Evolutionary conservation across 2,797 vertebrate species (phyloP), one percentile per base, ranked within the genome.

Genomic region (Ptychobarbus kaznakovi): DNA sequence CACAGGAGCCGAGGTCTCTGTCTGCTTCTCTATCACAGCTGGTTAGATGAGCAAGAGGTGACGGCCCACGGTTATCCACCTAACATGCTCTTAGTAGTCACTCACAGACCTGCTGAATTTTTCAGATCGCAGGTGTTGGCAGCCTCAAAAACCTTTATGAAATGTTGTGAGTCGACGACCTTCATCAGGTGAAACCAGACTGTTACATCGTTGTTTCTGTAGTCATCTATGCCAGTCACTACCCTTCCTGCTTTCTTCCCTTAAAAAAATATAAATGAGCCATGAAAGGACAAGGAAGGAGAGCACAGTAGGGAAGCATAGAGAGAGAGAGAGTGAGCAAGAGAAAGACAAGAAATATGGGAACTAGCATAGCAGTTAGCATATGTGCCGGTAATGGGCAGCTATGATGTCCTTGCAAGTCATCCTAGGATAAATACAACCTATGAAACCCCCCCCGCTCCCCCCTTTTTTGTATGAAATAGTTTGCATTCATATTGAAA

Each of bases 211-310:
- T 84, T 25, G 83, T 87, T 80, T 86, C 76, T 38, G 51, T 74
- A 81, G 79, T 82, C 80, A 89, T 80, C 35, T 38, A 8, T 51
- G 61, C 22, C 66, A 53, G 12, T 28, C 72, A 73, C 32, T n/a
- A 65, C 25, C n/a, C 25, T 65, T 68, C n/a, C 6, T 68, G 15
- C 32, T 69, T 72, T 78, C 79, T 75, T 53, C 49, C 51, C 42
- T 13, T 44, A 75, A 81, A 87, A 66, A 87, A 75, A 77, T 85
- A 84, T 66, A 88, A 89, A 83, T 81, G 81, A 86, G 75, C 69
- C 83, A 61, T 83, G 80, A 88, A 86, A 86, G 68, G 77, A 70
- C 16, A 69, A 77, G 56, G 69, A 79, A 58, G 40, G 42, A 46
- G 49, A 65, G 32, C 66, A 80, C 61, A 25, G 58, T 46, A 63